Percentiles rank a stretch among this genome's conserved stretches.
Conservation (phyloP, 2,888 invertebrate species). For the Macrosoma leucophasiata region DNA sequence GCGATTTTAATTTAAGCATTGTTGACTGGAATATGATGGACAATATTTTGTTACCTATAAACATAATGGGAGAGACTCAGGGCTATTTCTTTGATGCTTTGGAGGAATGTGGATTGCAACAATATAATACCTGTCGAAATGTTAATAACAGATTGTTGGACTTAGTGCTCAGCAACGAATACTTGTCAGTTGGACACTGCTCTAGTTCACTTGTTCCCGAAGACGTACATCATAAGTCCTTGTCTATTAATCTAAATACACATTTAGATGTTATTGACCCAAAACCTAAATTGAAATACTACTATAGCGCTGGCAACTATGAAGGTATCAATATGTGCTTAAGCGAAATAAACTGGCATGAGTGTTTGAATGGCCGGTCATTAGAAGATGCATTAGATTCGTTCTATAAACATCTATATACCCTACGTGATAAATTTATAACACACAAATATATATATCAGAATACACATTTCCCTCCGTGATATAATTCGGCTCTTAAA, state of each 20-base stretch:
- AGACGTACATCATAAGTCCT: conserved; percentile 14
- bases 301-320: conserved; percentile 14
- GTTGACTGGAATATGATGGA: conserved; percentile 9
- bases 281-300: conserved; percentile 3
- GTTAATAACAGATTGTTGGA: conserved; percentile 13
- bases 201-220: conserved; percentile 5
- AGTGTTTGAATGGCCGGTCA: too few relatives aligned
- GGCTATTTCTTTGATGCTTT: conserved; percentile 1
- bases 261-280: not conserved
- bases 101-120: conserved; percentile 5
- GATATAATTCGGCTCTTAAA: conserved; percentile 22
- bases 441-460: too few relatives aligned
- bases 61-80: too few relatives aligned
- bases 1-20: conserved; percentile 11
- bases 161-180: conserved; percentile 11
- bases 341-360: too few relatives aligned
- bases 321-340: too few relatives aligned
- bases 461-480: conserved; percentile 14
- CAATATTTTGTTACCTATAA: too few relatives aligned
- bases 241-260: conserved; percentile 4
- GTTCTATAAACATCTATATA: too few relatives aligned
- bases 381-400: too few relatives aligned
- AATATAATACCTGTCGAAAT: conserved; percentile 12
- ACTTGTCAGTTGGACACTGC: conserved; percentile 3
- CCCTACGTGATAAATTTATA: conserved; percentile 11